A percentile compares a stretch with the other conserved stretches of the same genome.
Conservation (phyloP, 2,888 invertebrate genomes). For the Diaprepes abbreviatus region DNA sequence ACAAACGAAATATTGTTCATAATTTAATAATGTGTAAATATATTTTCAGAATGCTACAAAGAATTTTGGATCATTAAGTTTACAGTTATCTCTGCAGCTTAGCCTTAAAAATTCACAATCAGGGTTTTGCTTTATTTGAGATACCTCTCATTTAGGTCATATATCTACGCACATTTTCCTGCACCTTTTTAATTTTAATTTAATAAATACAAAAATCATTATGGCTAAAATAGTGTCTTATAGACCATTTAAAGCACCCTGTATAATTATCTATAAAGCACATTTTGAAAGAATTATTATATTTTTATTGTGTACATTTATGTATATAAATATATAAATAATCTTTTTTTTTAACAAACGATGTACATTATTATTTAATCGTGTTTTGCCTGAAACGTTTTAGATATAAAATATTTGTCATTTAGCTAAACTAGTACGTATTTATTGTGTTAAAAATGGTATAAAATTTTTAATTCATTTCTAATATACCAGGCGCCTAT, state of each 20-base stretch:
- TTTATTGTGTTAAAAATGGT: conserved; percentile 2
- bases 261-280: conserved; percentile 19
- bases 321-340: conserved; percentile 45
- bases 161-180: no score
- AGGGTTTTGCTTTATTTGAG: no score
- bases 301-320: conserved; percentile 48
- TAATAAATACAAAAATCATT: background rate
- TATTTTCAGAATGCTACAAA: no score
- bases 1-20: no score
- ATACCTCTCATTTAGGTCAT: no score
- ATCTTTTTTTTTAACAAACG: conserved; percentile 9
- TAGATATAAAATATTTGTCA: conserved; percentile 5
- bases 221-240: background rate
- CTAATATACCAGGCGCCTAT: conserved; percentile 25
- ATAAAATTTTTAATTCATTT: conserved; percentile 5
- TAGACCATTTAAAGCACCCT: conserved; percentile 12
- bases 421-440: background rate
- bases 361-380: conserved; percentile 6
- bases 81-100: no score
- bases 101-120: no score
- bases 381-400: background rate
- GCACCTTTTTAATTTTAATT: no score
- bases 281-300: conserved; percentile 24
- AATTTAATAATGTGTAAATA: no score
- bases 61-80: no score